phyloP scores from a whole-genome alignment of 2,888 invertebrate species.

The Opisthograptis luteolata region DNA sequence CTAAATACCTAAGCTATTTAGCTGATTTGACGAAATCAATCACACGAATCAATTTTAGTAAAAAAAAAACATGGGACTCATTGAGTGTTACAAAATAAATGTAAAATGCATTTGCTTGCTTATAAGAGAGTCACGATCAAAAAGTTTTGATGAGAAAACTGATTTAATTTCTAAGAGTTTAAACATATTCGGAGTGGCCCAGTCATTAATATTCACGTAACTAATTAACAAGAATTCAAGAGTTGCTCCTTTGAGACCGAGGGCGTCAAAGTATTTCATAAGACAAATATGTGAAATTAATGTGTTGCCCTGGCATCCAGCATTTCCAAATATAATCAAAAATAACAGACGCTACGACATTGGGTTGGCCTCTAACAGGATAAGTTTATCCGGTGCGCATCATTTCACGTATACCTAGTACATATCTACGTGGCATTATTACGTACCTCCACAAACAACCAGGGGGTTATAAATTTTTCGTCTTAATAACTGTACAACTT shows the following conservation, averaged over 20 bases:
- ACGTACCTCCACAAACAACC: too few relatives aligned
- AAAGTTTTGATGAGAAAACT: too few relatives aligned
- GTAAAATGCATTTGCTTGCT: too few relatives aligned
- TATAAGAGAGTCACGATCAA: too few relatives aligned
- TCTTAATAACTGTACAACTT: slow-evolving; percentile 37
- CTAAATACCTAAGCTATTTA: slow-evolving; percentile 8
- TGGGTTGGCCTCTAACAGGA: slow-evolving; percentile 54
- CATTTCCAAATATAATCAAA: slow-evolving; percentile 64
- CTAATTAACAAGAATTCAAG: slow-evolving; percentile 19
- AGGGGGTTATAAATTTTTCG: slow-evolving; percentile 27
- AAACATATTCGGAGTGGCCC: neutral
- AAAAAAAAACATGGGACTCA: too few relatives aligned
- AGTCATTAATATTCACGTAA: slow-evolving; percentile 3
- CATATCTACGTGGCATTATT: too few relatives aligned
- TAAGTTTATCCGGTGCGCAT: slow-evolving; percentile 55
- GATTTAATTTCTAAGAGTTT: too few relatives aligned
- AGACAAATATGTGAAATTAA: slow-evolving; percentile 23
- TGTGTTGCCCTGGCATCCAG: slow-evolving; percentile 28
- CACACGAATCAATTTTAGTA: too few relatives aligned
- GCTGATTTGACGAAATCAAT: too few relatives aligned
- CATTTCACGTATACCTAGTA: slow-evolving; percentile 36
- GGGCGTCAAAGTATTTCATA: slow-evolving; percentile 18
- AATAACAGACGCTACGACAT: slow-evolving; percentile 44
- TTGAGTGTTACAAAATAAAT: too few relatives aligned
- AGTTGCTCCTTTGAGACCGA: slow-evolving; percentile 13